A percentile compares a stretch with the other conserved stretches of the same genome.
These are phyloP conservation scores for Gymnoscopelus microlampas DNA, from an alignment of 2,797 vertebrate genomes.

Conservation along the genomic window DNA sequence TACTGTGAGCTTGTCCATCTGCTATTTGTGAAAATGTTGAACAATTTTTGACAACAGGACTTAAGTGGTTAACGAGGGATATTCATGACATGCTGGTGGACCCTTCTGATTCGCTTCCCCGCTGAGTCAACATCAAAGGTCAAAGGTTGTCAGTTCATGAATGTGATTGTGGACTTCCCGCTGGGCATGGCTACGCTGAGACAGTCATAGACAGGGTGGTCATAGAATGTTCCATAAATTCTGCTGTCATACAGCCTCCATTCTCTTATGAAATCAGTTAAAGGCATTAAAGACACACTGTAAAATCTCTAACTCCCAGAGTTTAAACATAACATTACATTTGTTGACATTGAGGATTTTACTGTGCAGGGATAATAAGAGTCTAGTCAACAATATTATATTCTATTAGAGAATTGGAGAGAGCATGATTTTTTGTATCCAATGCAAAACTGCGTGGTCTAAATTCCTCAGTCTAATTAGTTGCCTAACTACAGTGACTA, in stretches of 20 bases:
- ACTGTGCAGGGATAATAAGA: slow-evolving; percentile 7
- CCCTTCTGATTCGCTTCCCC: slow-evolving; percentile 30
- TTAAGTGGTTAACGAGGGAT: slow-evolving; percentile 35
- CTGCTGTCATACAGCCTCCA: slow-evolving; percentile 12
- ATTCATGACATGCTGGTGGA: slow-evolving; percentile 18
- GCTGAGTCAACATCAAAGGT: slow-evolving; percentile 48
- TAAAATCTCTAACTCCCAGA: too few species aligned
- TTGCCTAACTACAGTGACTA: slow-evolving; percentile 33
- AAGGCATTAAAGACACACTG: too few species aligned
- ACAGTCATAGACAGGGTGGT: background rate
- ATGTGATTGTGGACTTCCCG: slow-evolving; percentile 18
- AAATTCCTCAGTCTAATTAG: slow-evolving; percentile 42
- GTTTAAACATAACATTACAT: too few species aligned
- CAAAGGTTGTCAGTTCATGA: slow-evolving; percentile 55
- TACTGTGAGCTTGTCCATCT: too few species aligned
- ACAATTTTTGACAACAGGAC: slow-evolving; percentile 6
- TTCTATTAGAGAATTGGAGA: slow-evolving; percentile 24
- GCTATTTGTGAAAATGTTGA: too few species aligned
- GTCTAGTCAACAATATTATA: slow-evolving; percentile 18
- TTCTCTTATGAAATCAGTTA: slow-evolving; percentile 33
- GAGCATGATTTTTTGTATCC: slow-evolving; percentile 35
- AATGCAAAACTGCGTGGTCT: slow-evolving; percentile 13
- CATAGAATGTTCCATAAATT: slow-evolving; percentile 7
- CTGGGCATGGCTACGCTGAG: slow-evolving; percentile 10
- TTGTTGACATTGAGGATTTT: background rate